Conservation (phyloP, 2,888 invertebrate genomes). For the Xanthorhoe spadicearia region DNA sequence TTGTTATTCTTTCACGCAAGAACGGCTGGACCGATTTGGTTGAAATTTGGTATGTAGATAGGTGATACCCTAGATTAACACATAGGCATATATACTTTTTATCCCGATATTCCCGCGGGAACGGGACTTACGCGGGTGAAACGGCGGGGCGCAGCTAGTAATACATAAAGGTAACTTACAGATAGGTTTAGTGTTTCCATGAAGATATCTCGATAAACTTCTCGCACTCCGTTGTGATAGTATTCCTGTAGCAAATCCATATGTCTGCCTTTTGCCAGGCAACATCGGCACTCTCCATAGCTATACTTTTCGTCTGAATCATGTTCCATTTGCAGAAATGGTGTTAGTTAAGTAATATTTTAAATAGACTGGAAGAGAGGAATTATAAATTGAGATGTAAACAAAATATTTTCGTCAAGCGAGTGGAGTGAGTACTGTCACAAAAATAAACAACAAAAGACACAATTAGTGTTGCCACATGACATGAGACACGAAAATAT, state of each 20-base stretch:
- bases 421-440: no score
- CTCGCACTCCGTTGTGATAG: conserved; percentile 55
- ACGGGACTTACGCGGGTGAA: no score
- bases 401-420: background rate
- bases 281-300: conserved; percentile 69
- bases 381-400: background rate
- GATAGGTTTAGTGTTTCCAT: conserved; percentile 69
- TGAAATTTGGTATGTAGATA: no score
- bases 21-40: no score
- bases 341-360: no score
- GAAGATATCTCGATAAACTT: conserved; percentile 66
- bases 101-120: no score
- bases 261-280: conserved; percentile 62
- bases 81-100: no score
- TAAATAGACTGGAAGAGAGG: background rate
- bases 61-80: no score
- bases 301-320: conserved; percentile 14
- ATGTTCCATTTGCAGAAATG: conserved; percentile 21
- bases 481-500: no score
- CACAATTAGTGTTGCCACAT: no score
- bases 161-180: conserved; percentile 65
- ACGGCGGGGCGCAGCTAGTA: no score
- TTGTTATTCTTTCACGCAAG: no score
- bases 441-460: background rate
- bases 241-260: conserved; percentile 64